Base-by-base conservation (phyloP, 2,797 vertebrate species). In the Sebastes diaconus region DNA sequence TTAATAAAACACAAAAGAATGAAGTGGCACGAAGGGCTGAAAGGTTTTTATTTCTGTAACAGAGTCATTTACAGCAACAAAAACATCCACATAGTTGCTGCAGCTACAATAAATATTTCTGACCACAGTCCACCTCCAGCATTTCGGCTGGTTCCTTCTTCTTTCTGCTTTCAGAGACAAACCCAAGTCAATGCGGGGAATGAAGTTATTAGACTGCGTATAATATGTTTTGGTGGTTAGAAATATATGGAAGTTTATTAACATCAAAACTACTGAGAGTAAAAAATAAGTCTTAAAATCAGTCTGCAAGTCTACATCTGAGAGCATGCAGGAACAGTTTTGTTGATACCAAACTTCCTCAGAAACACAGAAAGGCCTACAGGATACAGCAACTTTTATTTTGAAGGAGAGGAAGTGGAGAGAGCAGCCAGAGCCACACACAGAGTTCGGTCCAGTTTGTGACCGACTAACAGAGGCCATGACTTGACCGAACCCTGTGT, bases 31-130 rank as follows among this genome's bases (percentile, higher is more conserved):
- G 4, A 74, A 68, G 71, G 80, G 32, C 42, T 25, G 58, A 79
- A 68, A 74, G 67, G 39, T 68, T 86, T 94, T 94, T 93, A 93
- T 93, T 95, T 87, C 70, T 81, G 90, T 90, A 90, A 92, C 88
- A 93, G 89, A 86, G 27, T 86, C 65, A 85, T 80, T 83, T 91
- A 92, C 85, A 93, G 73, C 80, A 84, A 88, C 82, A 70, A 79
- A 72, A 84, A 80, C 79, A 84, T 77, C 81, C 82, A 68, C 63
- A 80, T 50, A 84, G 80, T 54, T 68, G 68, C 84, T 87, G 87
- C 68, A 81, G 86, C 73, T 81, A 83, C 75, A 90, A 90, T 93
- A 92, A 92, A 94, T 90, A 81, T 27, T 60, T 25, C 54, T 8
- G 6, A 80, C 66, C 29, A 34, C 70, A 7, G 12, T 67, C 27